These are phyloP conservation scores for Trachythela sp. DNA, from an alignment of 64 coral and sea anemone genomes.

Conservation along the genomic window DNA sequence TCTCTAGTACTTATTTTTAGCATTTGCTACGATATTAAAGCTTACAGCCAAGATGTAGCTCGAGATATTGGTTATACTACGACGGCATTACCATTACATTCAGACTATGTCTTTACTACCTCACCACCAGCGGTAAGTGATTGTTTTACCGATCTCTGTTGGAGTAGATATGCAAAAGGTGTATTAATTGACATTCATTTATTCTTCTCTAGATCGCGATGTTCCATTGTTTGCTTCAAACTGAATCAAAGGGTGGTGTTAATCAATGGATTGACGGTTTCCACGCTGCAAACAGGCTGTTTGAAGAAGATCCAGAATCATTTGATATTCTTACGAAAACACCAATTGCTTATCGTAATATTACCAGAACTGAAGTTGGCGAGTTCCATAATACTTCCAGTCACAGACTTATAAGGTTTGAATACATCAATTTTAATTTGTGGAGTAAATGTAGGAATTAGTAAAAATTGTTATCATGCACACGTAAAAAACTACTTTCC, in stretches of 20 bases:
- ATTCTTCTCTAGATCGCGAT: not conserved
- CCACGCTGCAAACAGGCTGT: not conserved
- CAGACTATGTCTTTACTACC: not conserved
- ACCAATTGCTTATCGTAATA: not conserved
- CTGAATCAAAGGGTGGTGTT: not conserved
- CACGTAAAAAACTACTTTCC: too few relatives aligned
- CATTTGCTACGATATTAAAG: not conserved
- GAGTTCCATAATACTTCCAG: conserved; percentile 16
- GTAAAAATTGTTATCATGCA: too few relatives aligned
- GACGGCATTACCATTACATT: not conserved
- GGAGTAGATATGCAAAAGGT: not conserved
- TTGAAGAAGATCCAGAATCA: not conserved
- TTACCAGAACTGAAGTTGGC: not conserved
- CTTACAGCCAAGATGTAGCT: not conserved
- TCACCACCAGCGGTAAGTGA: not conserved
- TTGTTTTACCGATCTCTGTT: not conserved
- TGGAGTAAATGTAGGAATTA: too few relatives aligned
- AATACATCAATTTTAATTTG: not conserved
- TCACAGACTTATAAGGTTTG: conserved; percentile 3
- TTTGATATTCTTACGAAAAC: not conserved
- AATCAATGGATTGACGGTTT: conserved; percentile 2
- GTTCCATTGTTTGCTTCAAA: not conserved
- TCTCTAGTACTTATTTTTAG: not conserved
- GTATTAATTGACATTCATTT: not conserved
- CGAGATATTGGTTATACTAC: not conserved